Evolutionary conservation across 2,113 vertebrate species (phyloP), one percentile per base, ranked within the genome.

Genomic region (Lamprotornis superbus): DNA sequence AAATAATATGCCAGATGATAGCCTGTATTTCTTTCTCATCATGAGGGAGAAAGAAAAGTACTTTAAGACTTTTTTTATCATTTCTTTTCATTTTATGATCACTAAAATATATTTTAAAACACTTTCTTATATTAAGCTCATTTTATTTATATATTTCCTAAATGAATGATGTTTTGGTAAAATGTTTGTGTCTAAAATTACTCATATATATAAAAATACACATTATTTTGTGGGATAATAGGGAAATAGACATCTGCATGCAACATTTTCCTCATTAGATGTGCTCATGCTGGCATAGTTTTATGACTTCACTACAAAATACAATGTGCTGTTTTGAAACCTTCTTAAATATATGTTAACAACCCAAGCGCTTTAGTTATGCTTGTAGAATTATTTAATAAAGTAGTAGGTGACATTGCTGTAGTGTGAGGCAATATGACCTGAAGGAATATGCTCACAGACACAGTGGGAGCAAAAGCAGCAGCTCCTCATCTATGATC

Each of bases 191-290:
- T 89, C 76, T 97, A 84, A 90, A 78, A 13, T 94, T 96, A 90
- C 37, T 93, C 83, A 89, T 86, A 96, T 85, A 96, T 97, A 98
- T 97, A 97, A 97, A 97, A 96, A 93, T 84, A 96, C 60, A 90
- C 22, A 90, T 94, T 84, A 97, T 97, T 97, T 98, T 95, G 94
- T 84, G 42, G 65, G 47, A 96, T 98, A 97, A 96, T 75, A 97
- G 74, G 92, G 88, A 97, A 97, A 93, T 67, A 97, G 84, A 97
- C 83, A 96, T 96, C 90, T 97, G 70, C 93, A 94, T 69, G 91
- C 83, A 97, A 96, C 70, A 87, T 97, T 98, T 97, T 90, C 78
- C 93, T 96, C 81, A 97, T 97, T 97, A 97, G 93, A 96, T 95
- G 83, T 81, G 91, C 91, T 91, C 93, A 94, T 78, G 60, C 90